Evolutionary conservation across 1,140 invertebrate genomes (phyloP), one percentile per base, ranked within the genome.

Genomic region (Saccostrea cuccullata): DNA sequence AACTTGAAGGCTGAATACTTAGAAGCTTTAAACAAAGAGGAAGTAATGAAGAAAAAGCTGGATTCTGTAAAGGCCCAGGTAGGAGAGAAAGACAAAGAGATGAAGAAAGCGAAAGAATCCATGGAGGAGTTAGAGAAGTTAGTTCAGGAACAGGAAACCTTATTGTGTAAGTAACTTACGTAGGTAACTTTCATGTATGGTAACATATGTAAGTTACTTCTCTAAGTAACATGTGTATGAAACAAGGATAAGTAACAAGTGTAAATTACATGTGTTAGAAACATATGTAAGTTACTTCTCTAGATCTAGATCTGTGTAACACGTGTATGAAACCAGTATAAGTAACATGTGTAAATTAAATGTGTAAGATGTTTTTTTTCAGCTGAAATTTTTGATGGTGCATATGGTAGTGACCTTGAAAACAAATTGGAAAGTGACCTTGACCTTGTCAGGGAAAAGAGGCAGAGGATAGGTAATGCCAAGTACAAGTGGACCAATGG

Each of bases 401-500:
- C 95, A 64, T 96, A 96, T 91, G 96, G 96, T 17, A 96, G 95
- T 60, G 94, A 95, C 5, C 90, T 93, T 55, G 96, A 96, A 91
- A 96, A 96, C 89, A 91, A 95, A 77, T 93, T 96, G 6, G 96
- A 96, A 92, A 92, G 94, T 55, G 95, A 96, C 90, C 92, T 96
- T 36, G 96, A 96, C 88, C 92, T 95, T 64, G 88, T 96, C 56
- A 90, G 95, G 26, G 96, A 96, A 86, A 95, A 95, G 90, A 95
- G 96, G 87, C 95, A 96, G 67, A 91, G 95, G 36, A 94, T 96
- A 13, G 93, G 94, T 47, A 93, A 96, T 82, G 96, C 96, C 11
- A 95, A 96, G 89, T 96, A 96, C 92, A 96, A 96, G 91, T 96
- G 96, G 96, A 94, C 92, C 15, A 96, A 96, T 90, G 95, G 95